Base-by-base conservation (phyloP, 1,140 invertebrate genomes). In the Caenorhabditis inopinata region DNA sequence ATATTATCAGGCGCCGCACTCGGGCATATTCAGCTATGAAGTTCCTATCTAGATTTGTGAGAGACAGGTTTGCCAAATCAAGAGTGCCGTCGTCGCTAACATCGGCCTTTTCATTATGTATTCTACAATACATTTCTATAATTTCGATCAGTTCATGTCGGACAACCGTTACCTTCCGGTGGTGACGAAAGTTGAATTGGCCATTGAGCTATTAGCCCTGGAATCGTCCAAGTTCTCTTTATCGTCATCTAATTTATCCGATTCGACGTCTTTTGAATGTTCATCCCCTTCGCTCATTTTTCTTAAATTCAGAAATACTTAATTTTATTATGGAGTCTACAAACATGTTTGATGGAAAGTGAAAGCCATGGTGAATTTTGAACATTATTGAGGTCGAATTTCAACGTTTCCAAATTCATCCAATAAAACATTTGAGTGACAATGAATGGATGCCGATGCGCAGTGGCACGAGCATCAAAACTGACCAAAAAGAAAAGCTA, bases 181-280 rank as follows among this genome's bases (percentile, higher is more conserved):
- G 9, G 58, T 42, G 11, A 68, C 3, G 11, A 68, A 38, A 9
- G 58, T 68, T 0, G 58, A 68, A 27, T 68, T 23, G 5, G 58
- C 27, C 32, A 68, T n/a, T 21, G 58, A 68, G n/a, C 58, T 68
- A 1, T 68, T 38, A 1, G 32, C 58, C 27, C 58, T n/a, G 2
- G 58, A 68, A 68, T 68, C 58, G n/a, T 68, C 58, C n/a, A 68
- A 21, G 38, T 68, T 68, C 58, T 68, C 58, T 12, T 68, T 68
- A 21, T 68, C 32, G 3, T 68, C 58, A 1, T 68, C 58, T 38
- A 7, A n/a, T 9, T 11, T 12, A 1, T 68, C 32, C 0, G 16
- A 7, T 23, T 11, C 9, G 1, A 21, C 58, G 14, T 16, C 7
- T 68, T 68, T 21, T 18, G 12, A 7, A 5, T 18, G 25, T 7